A percentile compares a stretch with the other conserved stretches of the same genome.
Conservation (phyloP, 2,113 vertebrate species). For the Chaetodon trifascialis region DNA sequence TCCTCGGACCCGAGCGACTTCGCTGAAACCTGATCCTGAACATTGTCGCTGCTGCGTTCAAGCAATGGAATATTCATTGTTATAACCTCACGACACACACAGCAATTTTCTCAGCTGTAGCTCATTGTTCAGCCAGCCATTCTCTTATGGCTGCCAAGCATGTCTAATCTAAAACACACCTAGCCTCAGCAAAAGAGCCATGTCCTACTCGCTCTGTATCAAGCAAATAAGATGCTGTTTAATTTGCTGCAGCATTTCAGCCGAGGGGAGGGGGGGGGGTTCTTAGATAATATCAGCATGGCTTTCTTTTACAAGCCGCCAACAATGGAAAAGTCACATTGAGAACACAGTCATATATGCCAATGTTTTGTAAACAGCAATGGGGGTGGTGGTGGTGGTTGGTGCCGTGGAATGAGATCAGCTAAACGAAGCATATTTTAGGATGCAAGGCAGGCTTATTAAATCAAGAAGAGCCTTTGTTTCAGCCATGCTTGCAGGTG, state of each 20-base stretch:
- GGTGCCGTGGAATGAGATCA: conserved; percentile 20
- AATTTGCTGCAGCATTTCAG: conserved; percentile 73
- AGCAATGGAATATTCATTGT: conserved; percentile 67
- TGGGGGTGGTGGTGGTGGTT: neutral
- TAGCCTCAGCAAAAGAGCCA: conserved; percentile 64
- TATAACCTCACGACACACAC: conserved; percentile 31
- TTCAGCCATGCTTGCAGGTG: conserved; percentile 47
- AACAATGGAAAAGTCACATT: conserved; percentile 55
- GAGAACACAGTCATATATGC: conserved; percentile 45
- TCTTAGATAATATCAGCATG: conserved; percentile 49
- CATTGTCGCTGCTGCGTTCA: conserved; percentile 58
- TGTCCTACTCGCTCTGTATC: conserved; percentile 60
- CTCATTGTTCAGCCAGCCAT: conserved; percentile 78
- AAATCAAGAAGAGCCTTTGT: conserved; percentile 51
- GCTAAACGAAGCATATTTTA: conserved; percentile 52
- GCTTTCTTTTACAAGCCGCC: conserved; percentile 54
- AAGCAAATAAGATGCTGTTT: conserved; percentile 73
- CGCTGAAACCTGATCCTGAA: conserved; percentile 64
- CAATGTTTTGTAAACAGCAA: conserved; percentile 71
- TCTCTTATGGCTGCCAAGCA: conserved; percentile 69
- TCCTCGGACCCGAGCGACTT: conserved; percentile 15
- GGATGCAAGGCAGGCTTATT: conserved; percentile 42
- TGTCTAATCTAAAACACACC: conserved; percentile 85
- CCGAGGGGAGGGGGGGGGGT: conserved; percentile 24
- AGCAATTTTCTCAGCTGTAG: conserved; percentile 55